Conservation (phyloP, 1,140 invertebrate species). For the Calycopis cecrops region DNA sequence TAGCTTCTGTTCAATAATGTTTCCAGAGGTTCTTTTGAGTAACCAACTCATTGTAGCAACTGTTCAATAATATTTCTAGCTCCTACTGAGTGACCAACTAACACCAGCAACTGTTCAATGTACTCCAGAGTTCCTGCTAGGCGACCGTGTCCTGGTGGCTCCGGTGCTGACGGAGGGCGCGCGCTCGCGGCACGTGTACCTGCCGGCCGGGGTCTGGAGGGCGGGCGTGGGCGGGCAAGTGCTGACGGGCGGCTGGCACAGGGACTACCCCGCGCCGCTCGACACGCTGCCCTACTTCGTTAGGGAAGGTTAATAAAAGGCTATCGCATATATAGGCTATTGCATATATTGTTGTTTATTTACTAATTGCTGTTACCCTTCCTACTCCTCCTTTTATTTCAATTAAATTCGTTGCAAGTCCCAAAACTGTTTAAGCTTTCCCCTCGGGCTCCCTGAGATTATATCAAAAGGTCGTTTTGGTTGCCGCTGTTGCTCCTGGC, state of each 20-base stretch:
- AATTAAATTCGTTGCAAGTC: too few species aligned
- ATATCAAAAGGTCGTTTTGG: too few species aligned
- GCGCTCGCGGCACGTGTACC: constrained; percentile 81
- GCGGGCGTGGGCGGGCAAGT: constrained; percentile 57
- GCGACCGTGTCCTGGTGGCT: constrained; percentile 87
- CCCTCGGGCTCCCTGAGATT: too few species aligned
- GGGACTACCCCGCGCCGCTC: constrained; percentile 80
- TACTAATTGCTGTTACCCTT: neutral
- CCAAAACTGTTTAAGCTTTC: too few species aligned
- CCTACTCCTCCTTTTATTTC: too few species aligned
- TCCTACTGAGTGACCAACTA: too few species aligned
- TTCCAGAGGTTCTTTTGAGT: constrained; percentile 5
- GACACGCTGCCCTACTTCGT: constrained; percentile 80
- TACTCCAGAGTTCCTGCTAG: constrained; percentile 85
- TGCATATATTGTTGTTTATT: neutral
- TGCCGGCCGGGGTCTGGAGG: constrained; percentile 76
- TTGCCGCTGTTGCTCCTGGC: too few species aligned
- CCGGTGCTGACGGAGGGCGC: constrained; percentile 84
- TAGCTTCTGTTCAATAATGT: too few species aligned
- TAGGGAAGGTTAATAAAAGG: constrained; percentile 11
- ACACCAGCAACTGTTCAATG: neutral
- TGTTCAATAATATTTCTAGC: too few species aligned
- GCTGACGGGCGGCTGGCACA: constrained; percentile 78
- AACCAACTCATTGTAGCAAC: too few species aligned
- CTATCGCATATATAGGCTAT: neutral